Evolutionary conservation across 2,797 vertebrate species (phyloP), one percentile per base, ranked within the genome.

Genomic region (Pelobates cultripes): DNA sequence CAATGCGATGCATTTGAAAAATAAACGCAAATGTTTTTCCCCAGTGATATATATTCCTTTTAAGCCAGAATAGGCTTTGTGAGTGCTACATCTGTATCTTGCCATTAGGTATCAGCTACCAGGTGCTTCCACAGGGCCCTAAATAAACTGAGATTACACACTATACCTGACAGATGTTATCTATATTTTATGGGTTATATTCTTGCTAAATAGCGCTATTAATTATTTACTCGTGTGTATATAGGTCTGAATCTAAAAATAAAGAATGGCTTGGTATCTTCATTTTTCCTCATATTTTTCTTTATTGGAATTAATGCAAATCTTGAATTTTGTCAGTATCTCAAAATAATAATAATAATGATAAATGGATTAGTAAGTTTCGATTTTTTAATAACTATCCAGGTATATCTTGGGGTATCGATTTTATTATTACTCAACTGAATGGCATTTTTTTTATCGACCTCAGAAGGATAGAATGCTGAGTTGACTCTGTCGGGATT

Each of bases 111-210:
- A 40, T 15, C 61, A 80, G 73, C 71, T 74, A 51, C 78, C 78
- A 80, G 78, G 78, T 80, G 78, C 73, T 80, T 80, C 71, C 12
- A 73, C 40, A 57, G 28, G 55, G 51, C 47, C 13, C 44, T 5
- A 12, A 15, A 51, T 80, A 80, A 80, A 74, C 63, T 60, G 78
- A 60, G 68, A 69, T 80, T 74, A 80, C 73, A 80, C 73, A 80
- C 78, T 57, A 73, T 55, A 47, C 28, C 43, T 68, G 78, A 80
- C 78, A 80, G 42, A 63, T 66, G 71, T 66, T 74, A 80, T 74
- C 71, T 80, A 69, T 74, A 74, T 80, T 80, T 80, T 80, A 80
- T 80, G 78, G 78, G 78, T 74, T 74, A 74, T 69, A 64, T 80
- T 80, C 78, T 3, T 57, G 71, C 61, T 80, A 80, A 80, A 64